These are phyloP conservation scores for Euphonia xanthogaster DNA, from an alignment of 2,797 vertebrate species.

Conservation along the genomic window DNA sequence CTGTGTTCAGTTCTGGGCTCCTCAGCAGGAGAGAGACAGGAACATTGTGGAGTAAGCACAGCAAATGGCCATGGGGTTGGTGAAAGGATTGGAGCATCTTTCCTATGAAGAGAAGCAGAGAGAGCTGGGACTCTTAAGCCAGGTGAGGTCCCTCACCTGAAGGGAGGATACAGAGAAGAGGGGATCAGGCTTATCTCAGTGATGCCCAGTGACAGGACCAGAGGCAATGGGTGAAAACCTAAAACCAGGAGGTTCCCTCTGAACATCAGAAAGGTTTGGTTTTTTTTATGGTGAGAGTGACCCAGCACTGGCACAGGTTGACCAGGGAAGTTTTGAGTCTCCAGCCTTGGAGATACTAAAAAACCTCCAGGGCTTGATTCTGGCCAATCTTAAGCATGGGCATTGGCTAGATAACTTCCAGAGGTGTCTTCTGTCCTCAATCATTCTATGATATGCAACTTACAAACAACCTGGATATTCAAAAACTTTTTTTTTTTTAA, in stretches of 20 bases:
- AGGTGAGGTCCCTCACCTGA: neutral
- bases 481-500: accelerated
- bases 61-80: neutral
- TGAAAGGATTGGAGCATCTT: neutral
- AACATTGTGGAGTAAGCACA: neutral
- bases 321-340: neutral
- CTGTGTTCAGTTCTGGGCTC: neutral
- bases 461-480: neutral
- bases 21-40: neutral
- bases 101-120: neutral
- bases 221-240: neutral
- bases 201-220: neutral
- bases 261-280: neutral
- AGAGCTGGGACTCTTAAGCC: neutral
- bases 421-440: neutral
- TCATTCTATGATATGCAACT: neutral
- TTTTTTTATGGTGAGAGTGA: neutral
- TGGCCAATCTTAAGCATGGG: neutral
- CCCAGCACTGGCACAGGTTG: neutral
- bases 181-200: neutral
- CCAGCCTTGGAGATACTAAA: neutral
- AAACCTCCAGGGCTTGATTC: neutral
- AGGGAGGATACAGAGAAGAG: neutral
- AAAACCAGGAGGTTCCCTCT: neutral
- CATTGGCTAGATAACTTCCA: neutral